Percentiles rank a stretch among this genome's conserved stretches.
Conservation (phyloP, 2,888 invertebrate genomes). For the Acleris literana region DNA sequence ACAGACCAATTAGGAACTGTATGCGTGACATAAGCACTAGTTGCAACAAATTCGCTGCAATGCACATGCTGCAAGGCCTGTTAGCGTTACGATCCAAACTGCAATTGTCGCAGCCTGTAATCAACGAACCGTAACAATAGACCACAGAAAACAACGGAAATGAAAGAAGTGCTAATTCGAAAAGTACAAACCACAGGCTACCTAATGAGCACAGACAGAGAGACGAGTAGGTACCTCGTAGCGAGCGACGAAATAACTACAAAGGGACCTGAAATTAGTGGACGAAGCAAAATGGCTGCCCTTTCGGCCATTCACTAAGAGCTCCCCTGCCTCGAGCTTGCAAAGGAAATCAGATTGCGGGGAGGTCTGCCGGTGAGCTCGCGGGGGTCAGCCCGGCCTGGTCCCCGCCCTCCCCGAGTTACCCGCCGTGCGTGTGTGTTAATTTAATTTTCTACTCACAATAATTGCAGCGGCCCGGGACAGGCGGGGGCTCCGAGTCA, state of each 20-base stretch:
- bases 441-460: conserved; percentile 82
- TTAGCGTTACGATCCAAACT: conserved; percentile 43
- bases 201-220: conserved; percentile 60
- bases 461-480: conserved; percentile 71
- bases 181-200: conserved; percentile 76
- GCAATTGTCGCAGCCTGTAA: conserved; percentile 53
- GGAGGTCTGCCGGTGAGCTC: neutral
- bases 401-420: conserved; percentile 63
- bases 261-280: conserved; percentile 72
- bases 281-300: conserved; percentile 80
- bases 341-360: conserved; percentile 25
- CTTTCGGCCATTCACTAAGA: conserved; percentile 49
- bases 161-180: conserved; percentile 80
- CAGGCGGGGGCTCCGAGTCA: conserved; percentile 61
- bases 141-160: conserved; percentile 67
- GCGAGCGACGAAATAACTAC: conserved; percentile 75
- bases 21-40: conserved; percentile 12
- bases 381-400: conserved; percentile 51
- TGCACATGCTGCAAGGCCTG: conserved; percentile 19
- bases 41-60: no score
- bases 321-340: conserved; percentile 34
- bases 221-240: conserved; percentile 70
- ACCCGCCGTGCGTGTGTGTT: conserved; percentile 76
- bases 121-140: conserved; percentile 64
- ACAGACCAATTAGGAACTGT: no score